These are phyloP conservation scores for Calephelis virginiensis DNA, from an alignment of 1,140 invertebrate species.

Conservation along the genomic window DNA sequence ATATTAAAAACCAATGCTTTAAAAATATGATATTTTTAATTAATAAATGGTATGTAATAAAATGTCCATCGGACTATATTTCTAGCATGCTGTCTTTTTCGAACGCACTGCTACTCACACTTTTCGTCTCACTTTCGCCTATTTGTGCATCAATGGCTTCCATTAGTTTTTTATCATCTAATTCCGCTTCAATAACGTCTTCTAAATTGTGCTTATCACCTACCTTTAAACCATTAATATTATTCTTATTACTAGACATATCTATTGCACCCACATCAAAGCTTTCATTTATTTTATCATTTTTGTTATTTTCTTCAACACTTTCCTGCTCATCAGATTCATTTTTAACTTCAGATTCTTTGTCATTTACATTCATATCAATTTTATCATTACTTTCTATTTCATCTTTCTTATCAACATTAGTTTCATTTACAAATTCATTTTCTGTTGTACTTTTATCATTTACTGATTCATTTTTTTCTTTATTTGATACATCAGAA, in stretches of 20 bases:
- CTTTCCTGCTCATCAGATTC: slow-evolving; percentile 19
- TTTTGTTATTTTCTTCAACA: slow-evolving; percentile 21
- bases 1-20: slow-evolving; percentile 13
- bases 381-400: slow-evolving; percentile 1
- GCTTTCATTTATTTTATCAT: slow-evolving; percentile 22
- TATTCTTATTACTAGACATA: slow-evolving; percentile 7
- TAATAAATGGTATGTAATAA: slow-evolving; percentile 4
- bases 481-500: not conserved
- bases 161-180: slow-evolving; percentile 43
- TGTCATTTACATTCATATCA: slow-evolving; percentile 21
- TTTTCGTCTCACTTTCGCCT: slow-evolving; percentile 27
- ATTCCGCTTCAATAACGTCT: slow-evolving; percentile 35
- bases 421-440: not conserved
- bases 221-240: slow-evolving; percentile 16
- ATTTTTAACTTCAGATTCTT: slow-evolving; percentile 24
- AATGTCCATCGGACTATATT: slow-evolving; percentile 1
- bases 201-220: slow-evolving; percentile 36
- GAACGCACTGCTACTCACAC: slow-evolving; percentile 8
- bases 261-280: slow-evolving; percentile 19
- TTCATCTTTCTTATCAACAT: not conserved
- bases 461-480: slow-evolving; percentile 15
- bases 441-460: slow-evolving; percentile 19
- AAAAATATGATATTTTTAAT: slow-evolving; percentile 11
- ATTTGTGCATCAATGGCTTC: slow-evolving; percentile 43
- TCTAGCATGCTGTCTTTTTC: slow-evolving; percentile 20